These are phyloP conservation scores for Manis javanica DNA, from an alignment of 2,797 vertebrate species.

Conservation along the genomic window DNA sequence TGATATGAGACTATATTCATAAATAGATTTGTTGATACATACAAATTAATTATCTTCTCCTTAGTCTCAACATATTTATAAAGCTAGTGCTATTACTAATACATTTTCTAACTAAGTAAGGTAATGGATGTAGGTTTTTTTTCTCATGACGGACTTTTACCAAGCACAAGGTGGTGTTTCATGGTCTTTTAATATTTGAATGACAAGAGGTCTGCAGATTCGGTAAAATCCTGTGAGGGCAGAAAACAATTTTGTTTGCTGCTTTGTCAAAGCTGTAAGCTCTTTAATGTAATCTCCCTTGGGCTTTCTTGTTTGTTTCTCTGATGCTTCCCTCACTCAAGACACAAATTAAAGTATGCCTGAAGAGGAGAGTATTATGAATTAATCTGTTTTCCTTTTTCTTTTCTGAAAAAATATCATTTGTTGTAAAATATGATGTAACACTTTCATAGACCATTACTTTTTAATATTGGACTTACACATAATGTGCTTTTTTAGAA, in stretches of 20 bases:
- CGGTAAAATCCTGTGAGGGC: conserved; percentile 57
- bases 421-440: conserved; percentile 8
- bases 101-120: conserved; percentile 56
- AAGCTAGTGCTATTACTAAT: conserved; percentile 28
- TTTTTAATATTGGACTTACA: conserved; percentile 12
- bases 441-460: not conserved
- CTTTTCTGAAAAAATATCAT: conserved; percentile 22
- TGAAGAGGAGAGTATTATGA: conserved; percentile 43
- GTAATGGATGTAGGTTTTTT: not conserved
- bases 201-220: conserved; percentile 35
- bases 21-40: conserved; percentile 26
- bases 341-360: conserved; percentile 53
- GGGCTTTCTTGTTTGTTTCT: conserved; percentile 59
- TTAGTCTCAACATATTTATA: conserved; percentile 27
- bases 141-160: not conserved
- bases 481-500: conserved; percentile 3
- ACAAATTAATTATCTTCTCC: not conserved
- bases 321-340: not conserved
- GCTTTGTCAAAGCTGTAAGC: conserved; percentile 54
- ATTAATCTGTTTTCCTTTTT: conserved; percentile 53
- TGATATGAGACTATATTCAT: not conserved
- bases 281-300: conserved; percentile 24
- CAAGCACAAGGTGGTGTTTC: not conserved
- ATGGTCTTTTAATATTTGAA: conserved; percentile 37
- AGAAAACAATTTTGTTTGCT: conserved; percentile 50